Evolutionary conservation across 1,140 invertebrate species (phyloP), one percentile per base, ranked within the genome.

Genomic region (Heliconius hermathena): DNA sequence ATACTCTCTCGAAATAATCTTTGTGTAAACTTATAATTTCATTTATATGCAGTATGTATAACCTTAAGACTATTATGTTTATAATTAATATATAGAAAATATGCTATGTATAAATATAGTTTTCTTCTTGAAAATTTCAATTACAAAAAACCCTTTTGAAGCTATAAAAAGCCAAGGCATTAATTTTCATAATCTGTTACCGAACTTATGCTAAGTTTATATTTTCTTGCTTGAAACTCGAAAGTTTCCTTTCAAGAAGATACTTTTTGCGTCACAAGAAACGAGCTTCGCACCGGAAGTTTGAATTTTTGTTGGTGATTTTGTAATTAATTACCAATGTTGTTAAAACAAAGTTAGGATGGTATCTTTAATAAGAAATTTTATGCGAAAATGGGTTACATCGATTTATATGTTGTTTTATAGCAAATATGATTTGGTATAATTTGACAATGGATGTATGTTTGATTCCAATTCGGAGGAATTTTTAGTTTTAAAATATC

Each of bases 281-380:
- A 0, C 3, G 54, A 66, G 60, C 60, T 26, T 3, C 60, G 16
- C 26, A 3, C 11, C 60, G 22, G 26, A 66, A 66, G 60, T 66
- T 66, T 11, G 4, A 66, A 66, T 66, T 66, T 66, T 66, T 66
- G 60, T 66, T 66, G 60, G 60, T 66, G 26, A 66, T 66, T 26
- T 66, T 29, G 60, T 66, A 66, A 66, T 66, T 66, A 66, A 66
- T 66, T 66, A 66, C 60, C 60, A 66, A 26, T 66, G 20, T 66
- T 29, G 60, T 26, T 66, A 66, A 16, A 66, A 29, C 26, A 60
- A 22, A 60, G 60, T 66, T 66, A 66, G 13, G 60, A 26, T 66
- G 3, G 13, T 66, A 16, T 1, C 60, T 9, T 16, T 66, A 29
- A 66, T 60, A 29, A 66, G 60, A 26, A 66, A 26, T 66, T 66